Percentiles rank a stretch among this genome's conserved stretches.
Conservation (phyloP, 2,113 vertebrate species). For the Oenanthe oenanthe region DNA sequence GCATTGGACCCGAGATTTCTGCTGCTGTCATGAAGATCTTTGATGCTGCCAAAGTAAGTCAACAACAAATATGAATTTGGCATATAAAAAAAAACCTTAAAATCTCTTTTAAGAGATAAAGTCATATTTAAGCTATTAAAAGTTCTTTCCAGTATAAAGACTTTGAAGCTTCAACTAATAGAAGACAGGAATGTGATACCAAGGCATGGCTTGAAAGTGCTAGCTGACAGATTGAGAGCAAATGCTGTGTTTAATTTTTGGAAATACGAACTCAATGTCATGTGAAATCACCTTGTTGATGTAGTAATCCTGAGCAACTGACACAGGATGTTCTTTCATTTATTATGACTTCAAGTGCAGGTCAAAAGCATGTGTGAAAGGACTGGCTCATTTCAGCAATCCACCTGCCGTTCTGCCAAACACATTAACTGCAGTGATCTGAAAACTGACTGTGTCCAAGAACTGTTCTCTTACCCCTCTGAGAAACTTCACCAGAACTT, state of each 20-base stretch:
- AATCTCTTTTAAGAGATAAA: neutral
- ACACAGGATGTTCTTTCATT: neutral
- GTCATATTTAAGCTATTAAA: neutral
- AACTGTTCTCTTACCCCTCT: neutral
- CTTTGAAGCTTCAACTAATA: neutral
- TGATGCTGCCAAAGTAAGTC: slow-evolving; percentile 89
- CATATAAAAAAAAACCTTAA: neutral
- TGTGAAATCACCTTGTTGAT: neutral
- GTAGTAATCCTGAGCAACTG: neutral
- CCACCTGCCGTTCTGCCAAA: neutral
- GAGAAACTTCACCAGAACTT: neutral
- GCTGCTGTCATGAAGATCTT: slow-evolving; percentile 92
- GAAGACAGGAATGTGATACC: neutral
- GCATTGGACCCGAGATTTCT: slow-evolving; percentile 96
- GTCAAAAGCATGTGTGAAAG: neutral
- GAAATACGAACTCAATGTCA: neutral
- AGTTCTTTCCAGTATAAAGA: neutral
- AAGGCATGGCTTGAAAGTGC: neutral
- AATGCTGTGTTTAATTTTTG: neutral
- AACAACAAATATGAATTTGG: neutral
- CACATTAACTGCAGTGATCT: neutral
- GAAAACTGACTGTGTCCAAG: neutral
- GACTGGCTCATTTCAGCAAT: neutral
- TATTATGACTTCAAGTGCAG: neutral
- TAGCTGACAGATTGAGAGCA: neutral